Percentiles rank a stretch among this genome's conserved stretches.
Conservation (phyloP, 2,888 invertebrate genomes). For the Mactromeris polynyma region DNA sequence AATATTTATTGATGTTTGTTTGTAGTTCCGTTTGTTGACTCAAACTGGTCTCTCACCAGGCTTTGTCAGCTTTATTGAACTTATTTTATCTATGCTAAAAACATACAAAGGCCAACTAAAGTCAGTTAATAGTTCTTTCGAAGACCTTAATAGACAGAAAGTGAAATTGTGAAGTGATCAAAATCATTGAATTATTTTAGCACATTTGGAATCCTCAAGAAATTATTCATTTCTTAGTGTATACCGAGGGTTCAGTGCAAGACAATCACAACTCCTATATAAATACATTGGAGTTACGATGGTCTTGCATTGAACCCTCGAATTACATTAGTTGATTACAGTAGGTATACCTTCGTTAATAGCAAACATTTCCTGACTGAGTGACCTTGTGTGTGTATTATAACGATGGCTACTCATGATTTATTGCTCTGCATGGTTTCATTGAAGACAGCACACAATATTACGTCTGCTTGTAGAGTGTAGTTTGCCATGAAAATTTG, state of each 20-base stretch:
- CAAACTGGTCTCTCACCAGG: background rate
- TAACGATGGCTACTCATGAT: slow-evolving; percentile 15
- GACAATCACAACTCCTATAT: too few species aligned
- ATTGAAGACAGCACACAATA: slow-evolving; percentile 65
- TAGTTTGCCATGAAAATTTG: slow-evolving; percentile 57
- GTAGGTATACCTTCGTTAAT: too few species aligned
- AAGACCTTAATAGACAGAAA: too few species aligned
- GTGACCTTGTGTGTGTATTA: slow-evolving; percentile 5
- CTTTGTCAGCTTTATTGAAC: background rate
- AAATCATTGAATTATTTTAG: too few species aligned
- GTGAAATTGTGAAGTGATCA: too few species aligned
- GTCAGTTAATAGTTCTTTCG: background rate
- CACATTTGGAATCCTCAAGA: too few species aligned
- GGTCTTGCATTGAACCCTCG: too few species aligned
- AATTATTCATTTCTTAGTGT: too few species aligned
- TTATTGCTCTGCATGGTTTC: slow-evolving; percentile 70
- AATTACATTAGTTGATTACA: too few species aligned
- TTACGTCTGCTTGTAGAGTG: slow-evolving; percentile 68
- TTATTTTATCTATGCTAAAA: background rate
- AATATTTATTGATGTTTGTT: background rate
- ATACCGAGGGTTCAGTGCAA: too few species aligned
- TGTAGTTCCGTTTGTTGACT: background rate
- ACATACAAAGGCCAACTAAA: background rate
- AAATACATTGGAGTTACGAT: too few species aligned
- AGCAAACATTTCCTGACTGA: background rate